Evolutionary conservation across 2,113 vertebrate species (phyloP).

Genomic region (Gorilla gorilla): DNA sequence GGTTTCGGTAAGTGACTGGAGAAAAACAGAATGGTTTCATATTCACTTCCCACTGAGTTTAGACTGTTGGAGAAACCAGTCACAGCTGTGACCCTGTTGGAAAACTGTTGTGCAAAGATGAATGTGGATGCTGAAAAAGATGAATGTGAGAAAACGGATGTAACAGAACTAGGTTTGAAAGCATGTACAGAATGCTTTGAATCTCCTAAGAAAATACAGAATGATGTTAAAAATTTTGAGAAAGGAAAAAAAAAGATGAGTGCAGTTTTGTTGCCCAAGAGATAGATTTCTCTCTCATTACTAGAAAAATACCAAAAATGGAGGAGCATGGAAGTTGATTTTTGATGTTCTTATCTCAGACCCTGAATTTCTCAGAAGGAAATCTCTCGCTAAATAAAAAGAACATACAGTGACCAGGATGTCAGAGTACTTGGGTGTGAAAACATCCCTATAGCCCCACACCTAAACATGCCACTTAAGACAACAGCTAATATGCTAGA

Average conservation of each 20-base stretch:
- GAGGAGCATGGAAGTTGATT: neutral
- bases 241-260: neutral
- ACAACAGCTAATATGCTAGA: neutral
- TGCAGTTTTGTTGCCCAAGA: neutral
- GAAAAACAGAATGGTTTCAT: constrained; percentile 20
- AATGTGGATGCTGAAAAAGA: constrained; percentile 2
- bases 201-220: neutral
- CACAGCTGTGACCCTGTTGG: constrained; percentile 46
- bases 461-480: neutral
- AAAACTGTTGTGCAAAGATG: neutral
- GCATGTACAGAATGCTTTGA: neutral
- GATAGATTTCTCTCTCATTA: neutral
- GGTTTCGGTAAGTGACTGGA: neutral
- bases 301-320: neutral
- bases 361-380: constrained; percentile 13
- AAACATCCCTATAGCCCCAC: neutral
- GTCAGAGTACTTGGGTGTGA: neutral
- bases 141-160: neutral
- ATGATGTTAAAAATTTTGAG: neutral
- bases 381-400: neutral
- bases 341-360: neutral
- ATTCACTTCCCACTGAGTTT: constrained; percentile 10
- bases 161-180: neutral
- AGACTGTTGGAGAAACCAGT: constrained; percentile 27
- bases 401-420: neutral